These are phyloP conservation scores for Semicossyphus pulcher DNA, from an alignment of 2,113 vertebrate species.

Conservation along the genomic window DNA sequence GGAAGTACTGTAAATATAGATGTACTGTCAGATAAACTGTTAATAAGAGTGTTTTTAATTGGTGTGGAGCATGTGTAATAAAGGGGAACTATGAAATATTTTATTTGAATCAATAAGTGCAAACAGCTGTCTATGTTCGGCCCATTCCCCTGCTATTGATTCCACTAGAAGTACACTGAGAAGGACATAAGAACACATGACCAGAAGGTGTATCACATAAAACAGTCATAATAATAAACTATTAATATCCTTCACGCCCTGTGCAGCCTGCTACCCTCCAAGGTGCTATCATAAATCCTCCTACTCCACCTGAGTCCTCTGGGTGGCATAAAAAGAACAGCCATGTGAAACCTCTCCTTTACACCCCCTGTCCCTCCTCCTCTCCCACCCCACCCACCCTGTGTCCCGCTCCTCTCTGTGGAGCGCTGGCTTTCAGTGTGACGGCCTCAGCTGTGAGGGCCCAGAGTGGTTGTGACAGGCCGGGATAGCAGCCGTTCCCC, in stretches of 20 bases:
- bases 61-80: background rate
- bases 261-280: constrained; percentile 8
- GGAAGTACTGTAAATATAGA: no score
- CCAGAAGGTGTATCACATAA: constrained; percentile 22
- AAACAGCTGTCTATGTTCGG: background rate
- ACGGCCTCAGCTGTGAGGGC: constrained; percentile 66
- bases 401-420: constrained; percentile 36
- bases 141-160: constrained; percentile 1
- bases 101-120: background rate
- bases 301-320: constrained; percentile 51
- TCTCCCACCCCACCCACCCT: no score
- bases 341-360: constrained; percentile 57
- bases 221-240: constrained; percentile 51
- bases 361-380: constrained; percentile 26
- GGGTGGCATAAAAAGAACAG: constrained; percentile 63
- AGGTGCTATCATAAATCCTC: constrained; percentile 44
- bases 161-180: constrained; percentile 5
- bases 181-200: constrained; percentile 28
- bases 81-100: background rate
- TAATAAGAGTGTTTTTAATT: background rate
- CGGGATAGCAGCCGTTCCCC: constrained; percentile 72
- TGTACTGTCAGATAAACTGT: no score
- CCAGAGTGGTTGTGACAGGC: constrained; percentile 78
- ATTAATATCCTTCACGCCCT: constrained; percentile 36
- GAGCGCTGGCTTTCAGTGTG: constrained; percentile 45